Percentiles rank a stretch among this genome's conserved stretches.
These are phyloP conservation scores for Lysandra coridon DNA, from an alignment of 2,888 invertebrate genomes.

Conservation along the genomic window DNA sequence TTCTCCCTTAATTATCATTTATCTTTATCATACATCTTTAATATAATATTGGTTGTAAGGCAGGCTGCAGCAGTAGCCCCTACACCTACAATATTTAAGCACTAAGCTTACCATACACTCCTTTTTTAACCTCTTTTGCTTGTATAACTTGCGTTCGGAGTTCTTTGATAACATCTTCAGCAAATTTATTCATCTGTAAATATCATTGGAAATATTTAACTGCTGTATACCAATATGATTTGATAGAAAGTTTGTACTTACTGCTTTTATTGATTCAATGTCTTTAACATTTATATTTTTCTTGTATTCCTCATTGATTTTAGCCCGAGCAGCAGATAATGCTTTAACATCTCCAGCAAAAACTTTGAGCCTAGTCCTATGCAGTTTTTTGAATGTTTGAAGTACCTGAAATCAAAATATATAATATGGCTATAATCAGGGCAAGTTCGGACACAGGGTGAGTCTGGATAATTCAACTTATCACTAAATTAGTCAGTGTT, in stretches of 20 bases:
- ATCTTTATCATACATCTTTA: too few species aligned
- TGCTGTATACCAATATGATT: neutral
- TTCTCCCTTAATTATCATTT: too few species aligned
- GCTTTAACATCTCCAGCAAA: slow-evolving; percentile 85
- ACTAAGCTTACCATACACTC: slow-evolving; percentile 80
- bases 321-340: slow-evolving; percentile 82
- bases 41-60: too few species aligned
- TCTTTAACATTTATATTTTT: slow-evolving; percentile 84
- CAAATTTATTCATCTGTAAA: slow-evolving; percentile 84
- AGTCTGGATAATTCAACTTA: too few species aligned
- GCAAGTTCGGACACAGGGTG: too few species aligned
- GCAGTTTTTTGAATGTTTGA: slow-evolving; percentile 85
- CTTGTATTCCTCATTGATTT: slow-evolving; percentile 88
- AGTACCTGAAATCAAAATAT: slow-evolving; percentile 78
- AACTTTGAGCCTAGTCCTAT: slow-evolving; percentile 83
- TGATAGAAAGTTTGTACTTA: slow-evolving; percentile 52
- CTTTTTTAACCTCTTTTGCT: slow-evolving; percentile 84
- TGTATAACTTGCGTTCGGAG: slow-evolving; percentile 87
- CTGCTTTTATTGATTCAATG: slow-evolving; percentile 82
- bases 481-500: too few species aligned
- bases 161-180: slow-evolving; percentile 85
- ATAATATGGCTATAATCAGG: neutral
- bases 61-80: too few species aligned
- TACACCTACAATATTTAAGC: too few species aligned
- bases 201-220: slow-evolving; percentile 23